Evolutionary conservation across 2,113 vertebrate genomes (phyloP).

Genomic region (Uria aalge): DNA sequence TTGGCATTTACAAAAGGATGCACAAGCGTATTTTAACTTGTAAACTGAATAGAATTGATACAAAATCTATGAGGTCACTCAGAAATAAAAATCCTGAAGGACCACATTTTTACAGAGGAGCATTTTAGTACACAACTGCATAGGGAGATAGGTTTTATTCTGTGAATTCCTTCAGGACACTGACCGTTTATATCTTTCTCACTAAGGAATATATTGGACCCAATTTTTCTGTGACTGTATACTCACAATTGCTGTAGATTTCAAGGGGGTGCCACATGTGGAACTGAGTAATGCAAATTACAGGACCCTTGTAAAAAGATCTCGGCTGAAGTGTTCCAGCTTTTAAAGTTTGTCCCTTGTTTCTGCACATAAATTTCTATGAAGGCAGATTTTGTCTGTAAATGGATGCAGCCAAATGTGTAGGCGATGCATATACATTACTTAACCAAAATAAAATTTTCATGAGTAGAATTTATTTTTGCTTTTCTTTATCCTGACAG

Average conservation of each 20-base stretch:
- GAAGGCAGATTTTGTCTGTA: conserved; percentile 19
- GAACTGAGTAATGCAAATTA: conserved; percentile 14
- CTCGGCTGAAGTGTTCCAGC: background rate
- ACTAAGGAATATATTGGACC: background rate
- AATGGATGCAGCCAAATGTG: conserved; percentile 30
- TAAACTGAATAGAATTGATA: background rate
- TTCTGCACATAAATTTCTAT: conserved; percentile 27
- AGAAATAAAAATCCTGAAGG: background rate
- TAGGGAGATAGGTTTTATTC: background rate
- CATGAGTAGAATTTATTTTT: conserved; percentile 42
- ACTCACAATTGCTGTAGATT: background rate
- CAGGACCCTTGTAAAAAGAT: conserved; percentile 20
- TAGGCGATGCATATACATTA: background rate
- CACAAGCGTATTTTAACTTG: background rate
- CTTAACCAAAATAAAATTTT: conserved; percentile 52
- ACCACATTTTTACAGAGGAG: background rate
- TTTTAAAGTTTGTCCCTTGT: conserved; percentile 30
- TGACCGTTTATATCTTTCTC: background rate
- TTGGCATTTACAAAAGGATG: background rate
- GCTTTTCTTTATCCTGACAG: background rate
- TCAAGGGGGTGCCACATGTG: background rate
- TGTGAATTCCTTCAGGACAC: background rate
- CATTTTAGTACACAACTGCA: background rate
- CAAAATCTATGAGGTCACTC: background rate
- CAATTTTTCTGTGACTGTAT: background rate